A percentile compares a stretch with the other conserved stretches of the same genome.
phyloP scores from a whole-genome alignment of 2,888 invertebrate species.

The Acanthosepion lycidas region DNA sequence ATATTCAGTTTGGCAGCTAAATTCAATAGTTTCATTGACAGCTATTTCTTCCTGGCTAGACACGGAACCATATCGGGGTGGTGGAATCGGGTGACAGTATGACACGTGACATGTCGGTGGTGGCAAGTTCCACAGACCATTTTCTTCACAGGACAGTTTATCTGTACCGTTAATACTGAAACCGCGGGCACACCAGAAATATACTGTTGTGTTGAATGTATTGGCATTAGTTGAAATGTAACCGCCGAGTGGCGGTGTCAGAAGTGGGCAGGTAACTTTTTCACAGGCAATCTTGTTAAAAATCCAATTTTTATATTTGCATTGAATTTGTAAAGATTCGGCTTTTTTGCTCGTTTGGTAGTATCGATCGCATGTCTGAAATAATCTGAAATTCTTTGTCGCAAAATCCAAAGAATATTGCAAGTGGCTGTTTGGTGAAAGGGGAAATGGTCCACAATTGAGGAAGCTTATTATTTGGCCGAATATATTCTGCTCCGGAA shows the following conservation, averaged over 20 bases:
- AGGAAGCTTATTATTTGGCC: conserved; percentile 37
- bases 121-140: neutral
- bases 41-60: neutral
- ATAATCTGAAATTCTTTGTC: neutral
- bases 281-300: neutral
- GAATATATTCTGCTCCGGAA: neutral
- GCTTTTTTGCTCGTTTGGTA: neutral
- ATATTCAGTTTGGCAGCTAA: neutral
- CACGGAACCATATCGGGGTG: neutral
- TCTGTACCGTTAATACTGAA: neutral
- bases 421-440: conserved; percentile 2
- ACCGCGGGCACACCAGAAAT: neutral
- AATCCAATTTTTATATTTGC: neutral
- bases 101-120: neutral
- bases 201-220: neutral
- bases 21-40: neutral
- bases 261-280: neutral
- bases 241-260: neutral
- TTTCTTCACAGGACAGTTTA: neutral
- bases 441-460: conserved; percentile 8
- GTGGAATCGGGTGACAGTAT: neutral
- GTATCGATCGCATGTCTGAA: neutral
- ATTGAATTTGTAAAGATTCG: neutral
- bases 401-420: neutral
- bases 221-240: neutral